Base-by-base conservation (phyloP, 1,140 invertebrate genomes). In the Drosophila watanabei region DNA sequence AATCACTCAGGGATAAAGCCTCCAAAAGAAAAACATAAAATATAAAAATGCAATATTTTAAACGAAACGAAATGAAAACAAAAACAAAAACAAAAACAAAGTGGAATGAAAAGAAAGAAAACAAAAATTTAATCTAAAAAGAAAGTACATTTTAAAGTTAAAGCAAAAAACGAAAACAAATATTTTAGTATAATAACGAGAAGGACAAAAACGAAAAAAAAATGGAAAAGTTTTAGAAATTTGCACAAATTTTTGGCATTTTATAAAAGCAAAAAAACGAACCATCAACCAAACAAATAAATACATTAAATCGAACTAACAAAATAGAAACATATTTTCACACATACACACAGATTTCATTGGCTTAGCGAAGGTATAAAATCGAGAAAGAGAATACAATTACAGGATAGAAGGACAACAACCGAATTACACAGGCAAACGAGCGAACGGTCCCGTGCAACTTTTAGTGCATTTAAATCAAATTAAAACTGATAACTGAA, bases 41-140 rank as follows among this genome's bases (percentile, higher is more conserved):
- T 89, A 83, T 85, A 88, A 90, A 88, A 90, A 90, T 90, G 86
- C 86, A 90, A 90, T 90, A 90, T 90, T 90, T 90, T 90, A 89
- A 89, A 83, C 54, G 37, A 80, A 87, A 75, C 10, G 20, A 69
- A 82, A 85, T 49, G 64, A 71, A 75, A 75, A 64, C 52, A 81
- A 37, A 65, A 49, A 66, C 65, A 59, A 57, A 39, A 68, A 63
- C 66, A 60, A 58, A 41, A 64, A 62, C 7, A 20, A 71, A 69
- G 62, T 18, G 58, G 54, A 65, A 82, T 78, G 71, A 69, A 63
- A 69, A 37, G 60, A 77, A 76, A 51, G 32, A 80, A 80, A 75
- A 62, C 57, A 69, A 58, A 75, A 82, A 73, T 77, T 66, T 66
- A 77, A 73, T 73, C 70, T 73, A 60, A 78, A 52, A 61, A 76